Percentiles rank a stretch among this genome's conserved stretches.
These are phyloP conservation scores for Hylyphantes graminicola DNA, from an alignment of 1,140 invertebrate species.

Conservation along the genomic window DNA sequence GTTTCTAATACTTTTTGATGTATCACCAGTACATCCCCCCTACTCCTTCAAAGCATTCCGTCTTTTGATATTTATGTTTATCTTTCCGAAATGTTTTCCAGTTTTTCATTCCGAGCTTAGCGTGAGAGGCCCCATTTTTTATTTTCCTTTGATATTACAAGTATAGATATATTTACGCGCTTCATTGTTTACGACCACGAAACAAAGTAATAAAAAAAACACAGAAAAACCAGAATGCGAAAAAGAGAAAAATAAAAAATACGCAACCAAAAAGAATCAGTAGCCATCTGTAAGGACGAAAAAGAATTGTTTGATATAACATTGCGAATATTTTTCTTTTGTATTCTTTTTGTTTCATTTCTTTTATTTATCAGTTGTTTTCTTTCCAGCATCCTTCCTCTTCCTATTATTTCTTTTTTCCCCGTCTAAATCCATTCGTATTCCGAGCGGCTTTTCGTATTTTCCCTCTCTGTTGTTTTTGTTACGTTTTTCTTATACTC, in stretches of 20 bases:
- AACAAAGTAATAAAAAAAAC: constrained; percentile 24
- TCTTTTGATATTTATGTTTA: constrained; percentile 30
- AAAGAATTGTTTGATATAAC: constrained; percentile 60
- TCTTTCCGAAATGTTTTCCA: constrained; percentile 14
- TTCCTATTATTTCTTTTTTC: constrained; percentile 49
- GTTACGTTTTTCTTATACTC: constrained; percentile 33
- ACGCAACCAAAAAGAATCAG: constrained; percentile 40
- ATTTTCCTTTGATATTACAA: background rate
- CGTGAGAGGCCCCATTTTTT: constrained; percentile 50
- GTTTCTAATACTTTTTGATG: constrained; percentile 57
- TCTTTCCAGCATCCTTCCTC: constrained; percentile 41
- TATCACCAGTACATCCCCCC: constrained; percentile 37
- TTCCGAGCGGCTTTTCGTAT: constrained; percentile 54
- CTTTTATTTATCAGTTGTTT: constrained; percentile 50
- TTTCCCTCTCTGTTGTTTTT: constrained; percentile 53
- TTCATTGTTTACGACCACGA: constrained; percentile 49
- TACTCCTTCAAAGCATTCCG: background rate
- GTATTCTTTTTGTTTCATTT: constrained; percentile 28
- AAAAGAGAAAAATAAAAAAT: constrained; percentile 19
- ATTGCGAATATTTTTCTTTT: constrained; percentile 25
- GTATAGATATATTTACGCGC: constrained; percentile 40
- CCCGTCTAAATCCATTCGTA: constrained; percentile 60
- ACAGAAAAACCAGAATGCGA: constrained; percentile 1
- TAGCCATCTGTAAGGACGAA: constrained; percentile 58
- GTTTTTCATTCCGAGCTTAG: constrained; percentile 47